A percentile compares a stretch with the other conserved stretches of the same genome.
phyloP scores from a whole-genome alignment of 2,113 vertebrate species.

The Ascaphus truei region DNA sequence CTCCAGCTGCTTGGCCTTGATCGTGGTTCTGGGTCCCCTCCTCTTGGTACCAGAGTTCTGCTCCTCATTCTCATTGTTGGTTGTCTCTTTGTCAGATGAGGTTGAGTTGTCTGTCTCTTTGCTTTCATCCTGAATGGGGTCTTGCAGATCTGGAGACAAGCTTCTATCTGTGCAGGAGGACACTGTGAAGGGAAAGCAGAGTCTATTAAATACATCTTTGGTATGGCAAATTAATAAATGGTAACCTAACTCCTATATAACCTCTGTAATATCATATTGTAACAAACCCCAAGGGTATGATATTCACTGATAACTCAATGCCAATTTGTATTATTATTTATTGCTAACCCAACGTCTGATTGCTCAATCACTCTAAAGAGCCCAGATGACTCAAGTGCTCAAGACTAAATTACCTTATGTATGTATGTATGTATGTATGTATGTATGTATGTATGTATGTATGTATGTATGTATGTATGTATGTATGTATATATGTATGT shows the following conservation, averaged over 20 bases:
- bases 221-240: neutral
- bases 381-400: too few relatives aligned
- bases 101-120: constrained; percentile 96
- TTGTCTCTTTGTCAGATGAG: constrained; percentile 93
- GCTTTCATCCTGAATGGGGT: constrained; percentile 86
- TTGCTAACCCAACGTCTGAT: too few relatives aligned
- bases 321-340: neutral
- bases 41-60: constrained; percentile 89
- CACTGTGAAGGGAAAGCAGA: constrained; percentile 65
- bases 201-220: neutral
- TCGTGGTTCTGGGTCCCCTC: constrained; percentile 92
- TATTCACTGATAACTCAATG: neutral
- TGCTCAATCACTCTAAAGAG: too few relatives aligned
- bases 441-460: too few relatives aligned
- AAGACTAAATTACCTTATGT: too few relatives aligned
- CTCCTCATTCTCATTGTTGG: constrained; percentile 94
- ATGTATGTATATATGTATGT: too few relatives aligned
- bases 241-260: too few relatives aligned
- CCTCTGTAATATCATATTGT: neutral
- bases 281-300: neutral
- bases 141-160: constrained; percentile 93
- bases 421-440: too few relatives aligned
- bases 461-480: too few relatives aligned
- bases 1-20: constrained; percentile 97
- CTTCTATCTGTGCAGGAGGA: constrained; percentile 96